Evolutionary conservation across 2,888 invertebrate genomes (phyloP), one percentile per base, ranked within the genome.

Genomic region (Habroteleia sp.): DNA sequence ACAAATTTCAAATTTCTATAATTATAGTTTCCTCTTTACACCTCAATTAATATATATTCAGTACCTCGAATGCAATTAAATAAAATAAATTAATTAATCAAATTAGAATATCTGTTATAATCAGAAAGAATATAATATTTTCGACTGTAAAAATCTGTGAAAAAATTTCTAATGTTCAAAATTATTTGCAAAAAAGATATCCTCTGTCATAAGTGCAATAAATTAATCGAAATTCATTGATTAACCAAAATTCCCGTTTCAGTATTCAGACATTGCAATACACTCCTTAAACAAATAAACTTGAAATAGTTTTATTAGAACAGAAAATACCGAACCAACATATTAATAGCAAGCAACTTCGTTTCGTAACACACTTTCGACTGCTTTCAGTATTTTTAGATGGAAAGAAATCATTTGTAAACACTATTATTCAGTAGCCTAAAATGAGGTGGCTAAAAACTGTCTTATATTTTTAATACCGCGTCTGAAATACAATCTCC

Each of bases 361-460:
- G 50, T 62, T 69, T 69, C 69, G 69, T 62, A 69, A 69, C 37
- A 11, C 42, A 52, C 62, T 69, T 69, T 69, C 60, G 60, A 69
- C 60, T 42, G 69, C 37, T 69, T 69, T 60, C 35, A 29, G 33
- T 69, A 69, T 69, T 69, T 69, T 69, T 69, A 62, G 69, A 62
- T 35, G 23, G 60, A 69, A 69, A 69, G 69, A 69, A 69, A 69
- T 69, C 48, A 71, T 63, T 71, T 48, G 71, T 71, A 71, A 71
- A 71, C 63, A 71, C 69, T 63, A 71, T 63, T 63, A 71, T 71
- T 71, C 63, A 48, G 54, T 52, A 17, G 46, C 27, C 33, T 35
- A 16, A 71, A 71, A 63, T 25, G 50, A 60, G 46, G 39, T 17
- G 54, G 50, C 44, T 54, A 13, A 54, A 46, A 60, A 58, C 33